A percentile compares a stretch with the other conserved stretches of the same genome.
phyloP scores from a whole-genome alignment of 1,140 invertebrate genomes.

The Monochamus saltuarius region DNA sequence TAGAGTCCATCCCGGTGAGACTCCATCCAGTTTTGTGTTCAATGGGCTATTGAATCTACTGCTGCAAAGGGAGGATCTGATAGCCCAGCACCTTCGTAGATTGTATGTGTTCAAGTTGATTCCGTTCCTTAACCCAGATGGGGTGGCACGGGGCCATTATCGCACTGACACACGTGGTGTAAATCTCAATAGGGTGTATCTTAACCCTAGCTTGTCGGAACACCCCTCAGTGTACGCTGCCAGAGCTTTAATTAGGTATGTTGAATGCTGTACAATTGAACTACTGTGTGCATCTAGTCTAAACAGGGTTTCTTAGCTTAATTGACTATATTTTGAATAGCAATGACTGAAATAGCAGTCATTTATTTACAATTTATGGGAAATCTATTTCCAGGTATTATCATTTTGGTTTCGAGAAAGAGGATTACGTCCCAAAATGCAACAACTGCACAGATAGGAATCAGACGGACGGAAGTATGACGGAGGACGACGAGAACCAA shows the following conservation, averaged over 20 bases:
- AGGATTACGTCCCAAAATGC: conserved; percentile 47
- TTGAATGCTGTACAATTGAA: not conserved
- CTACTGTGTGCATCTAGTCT: not conserved
- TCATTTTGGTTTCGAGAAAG: conserved; percentile 57
- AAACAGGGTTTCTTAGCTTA: not conserved
- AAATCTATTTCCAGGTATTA: conserved; percentile 58
- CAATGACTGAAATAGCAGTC: no score
- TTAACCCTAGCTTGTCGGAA: conserved; percentile 69
- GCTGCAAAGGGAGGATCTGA: conserved; percentile 71
- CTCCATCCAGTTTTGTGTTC: conserved; percentile 91
- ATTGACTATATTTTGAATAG: no score
- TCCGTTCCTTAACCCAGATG: conserved; percentile 92
- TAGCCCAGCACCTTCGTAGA: conserved; percentile 71
- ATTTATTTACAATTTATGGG: no score
- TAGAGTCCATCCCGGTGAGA: conserved; percentile 91
- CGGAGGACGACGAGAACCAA: conserved; percentile 18
- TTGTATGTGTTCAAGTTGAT: conserved; percentile 89
- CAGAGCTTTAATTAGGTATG: conserved; percentile 67
- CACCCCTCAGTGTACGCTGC: conserved; percentile 86
- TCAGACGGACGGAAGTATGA: conserved; percentile 19
- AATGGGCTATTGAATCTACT: conserved; percentile 86
- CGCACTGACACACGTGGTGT: conserved; percentile 86
- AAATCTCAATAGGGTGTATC: conserved; percentile 86
- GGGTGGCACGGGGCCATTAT: conserved; percentile 86
- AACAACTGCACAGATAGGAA: conserved; percentile 23